Base-by-base conservation (phyloP, 2,113 vertebrate genomes). In the Ameiurus melas region DNA sequence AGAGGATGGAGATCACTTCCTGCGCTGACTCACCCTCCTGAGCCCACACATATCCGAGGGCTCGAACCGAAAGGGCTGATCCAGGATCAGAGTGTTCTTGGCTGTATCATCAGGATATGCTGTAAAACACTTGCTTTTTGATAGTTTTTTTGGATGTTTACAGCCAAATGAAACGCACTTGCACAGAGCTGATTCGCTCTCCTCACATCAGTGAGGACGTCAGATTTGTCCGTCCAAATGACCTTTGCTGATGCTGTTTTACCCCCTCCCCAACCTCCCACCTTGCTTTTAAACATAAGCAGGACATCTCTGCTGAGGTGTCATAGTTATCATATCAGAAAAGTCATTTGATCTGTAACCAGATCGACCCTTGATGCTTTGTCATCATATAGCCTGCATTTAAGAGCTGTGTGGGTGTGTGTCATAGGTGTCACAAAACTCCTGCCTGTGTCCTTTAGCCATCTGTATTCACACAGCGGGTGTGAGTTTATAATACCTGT, bases 1-100 rank as follows among this genome's bases (percentile, higher is more conserved):
- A 93, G 92, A 87, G 94, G 94, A 94, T 94, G 95, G 93, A 93
- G 92, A 94, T 94, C 94, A 95, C 94, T 96, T 95, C 95, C 95
- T 96, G 93, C 79, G 88, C 94, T 94, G 92, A 95, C 94, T 96
- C 94, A 94, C 93, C 92, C 93, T 94, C 93, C 90, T 85, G 47
- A 87, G 79, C 85, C 83, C 30, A 77, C 82, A 66, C 30, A n/a
- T 66, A 79, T 64, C 85, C 5, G 27, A 60, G 25, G 2, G 71
- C 47, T 82, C 33, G 22, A 80, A 14, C 58, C 8, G 33, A 80
- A 58, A 85, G 33, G 33, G 10, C 58, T 43, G 83, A 43, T 78
- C 82, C 71, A 22, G 82, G 87, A 85, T 66, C 57, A 22, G 33
- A 57, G 7, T 7, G 14, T 70, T 68, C 14, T 7, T 51, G 85